A percentile compares a stretch with the other conserved stretches of the same genome.
Evolutionary conservation across 1,140 invertebrate genomes (phyloP).

Genomic region (Trichoplusia ni): DNA sequence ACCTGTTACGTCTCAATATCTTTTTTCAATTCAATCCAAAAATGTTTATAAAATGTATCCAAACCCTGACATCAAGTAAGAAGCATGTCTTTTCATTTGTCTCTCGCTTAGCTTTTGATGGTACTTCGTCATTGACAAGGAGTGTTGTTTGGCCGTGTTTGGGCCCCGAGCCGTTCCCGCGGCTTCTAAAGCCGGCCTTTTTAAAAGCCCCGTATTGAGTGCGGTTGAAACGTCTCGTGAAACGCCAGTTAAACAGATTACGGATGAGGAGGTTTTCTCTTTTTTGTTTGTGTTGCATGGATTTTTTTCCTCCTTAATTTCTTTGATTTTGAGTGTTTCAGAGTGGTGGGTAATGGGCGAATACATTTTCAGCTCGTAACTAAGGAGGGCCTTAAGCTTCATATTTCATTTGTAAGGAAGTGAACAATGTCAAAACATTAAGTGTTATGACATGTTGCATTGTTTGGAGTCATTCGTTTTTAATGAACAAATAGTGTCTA

Average conservation of each 20-base stretch:
- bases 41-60: too few relatives aligned
- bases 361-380: background rate
- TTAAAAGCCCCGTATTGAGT: constrained; percentile 27
- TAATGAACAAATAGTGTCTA: too few relatives aligned
- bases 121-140: constrained; percentile 8
- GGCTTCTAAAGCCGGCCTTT: constrained; percentile 22
- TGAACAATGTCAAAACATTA: background rate
- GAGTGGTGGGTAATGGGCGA: constrained; percentile 12
- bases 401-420: background rate
- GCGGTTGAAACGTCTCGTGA: constrained; percentile 20
- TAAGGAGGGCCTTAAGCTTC: background rate
- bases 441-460: too few relatives aligned
- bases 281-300: constrained; percentile 24
- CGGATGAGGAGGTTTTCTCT: constrained; percentile 16
- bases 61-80: too few relatives aligned
- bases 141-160: constrained; percentile 29
- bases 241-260: constrained; percentile 29
- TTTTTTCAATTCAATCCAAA: too few relatives aligned
- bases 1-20: too few relatives aligned
- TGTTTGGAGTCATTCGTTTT: too few relatives aligned
- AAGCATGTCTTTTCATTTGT: background rate
- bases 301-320: constrained; percentile 23
- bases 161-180: constrained; percentile 1
- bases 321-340: constrained; percentile 19
- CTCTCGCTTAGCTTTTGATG: constrained; percentile 6